These are phyloP conservation scores for Holocentrus rufus DNA, from an alignment of 2,797 vertebrate genomes.

Conservation along the genomic window DNA sequence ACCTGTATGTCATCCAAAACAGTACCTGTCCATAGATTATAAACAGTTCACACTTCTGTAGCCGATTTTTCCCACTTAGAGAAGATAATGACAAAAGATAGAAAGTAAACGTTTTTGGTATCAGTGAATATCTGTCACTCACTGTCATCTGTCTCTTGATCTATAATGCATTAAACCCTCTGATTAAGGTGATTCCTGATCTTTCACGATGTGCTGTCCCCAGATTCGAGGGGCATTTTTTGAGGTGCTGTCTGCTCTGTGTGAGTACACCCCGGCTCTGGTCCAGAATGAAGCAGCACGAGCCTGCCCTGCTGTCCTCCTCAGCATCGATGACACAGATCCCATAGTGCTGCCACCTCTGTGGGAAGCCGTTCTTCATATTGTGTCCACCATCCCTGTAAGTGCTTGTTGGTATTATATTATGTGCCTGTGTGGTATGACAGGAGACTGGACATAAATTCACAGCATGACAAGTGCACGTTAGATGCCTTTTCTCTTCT, in stretches of 20 bases:
- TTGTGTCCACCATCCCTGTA: slow-evolving; percentile 88
- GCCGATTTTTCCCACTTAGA: background rate
- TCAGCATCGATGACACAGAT: slow-evolving; percentile 93
- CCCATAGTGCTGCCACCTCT: slow-evolving; percentile 91
- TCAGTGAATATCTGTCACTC: background rate
- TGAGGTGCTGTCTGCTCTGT: slow-evolving; percentile 89
- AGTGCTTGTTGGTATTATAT: slow-evolving; percentile 37
- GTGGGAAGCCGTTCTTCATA: slow-evolving; percentile 93
- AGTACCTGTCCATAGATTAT: background rate
- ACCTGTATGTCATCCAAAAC: no score
- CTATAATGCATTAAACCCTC: background rate
- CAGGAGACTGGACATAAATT: background rate
- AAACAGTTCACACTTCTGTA: background rate
- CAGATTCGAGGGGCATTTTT: slow-evolving; percentile 96
- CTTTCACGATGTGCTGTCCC: background rate
- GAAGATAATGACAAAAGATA: background rate
- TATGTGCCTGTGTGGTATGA: background rate
- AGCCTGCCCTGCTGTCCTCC: slow-evolving; percentile 89
- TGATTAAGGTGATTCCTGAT: background rate
- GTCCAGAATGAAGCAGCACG: slow-evolving; percentile 87
- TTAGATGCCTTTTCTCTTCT: background rate
- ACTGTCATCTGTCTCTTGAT: background rate
- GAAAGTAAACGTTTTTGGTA: background rate
- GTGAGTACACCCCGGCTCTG: slow-evolving; percentile 85
- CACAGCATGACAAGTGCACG: background rate